These are phyloP conservation scores for Centruroides sculpturatus DNA, from an alignment of 1,140 invertebrate genomes.

Conservation along the genomic window DNA sequence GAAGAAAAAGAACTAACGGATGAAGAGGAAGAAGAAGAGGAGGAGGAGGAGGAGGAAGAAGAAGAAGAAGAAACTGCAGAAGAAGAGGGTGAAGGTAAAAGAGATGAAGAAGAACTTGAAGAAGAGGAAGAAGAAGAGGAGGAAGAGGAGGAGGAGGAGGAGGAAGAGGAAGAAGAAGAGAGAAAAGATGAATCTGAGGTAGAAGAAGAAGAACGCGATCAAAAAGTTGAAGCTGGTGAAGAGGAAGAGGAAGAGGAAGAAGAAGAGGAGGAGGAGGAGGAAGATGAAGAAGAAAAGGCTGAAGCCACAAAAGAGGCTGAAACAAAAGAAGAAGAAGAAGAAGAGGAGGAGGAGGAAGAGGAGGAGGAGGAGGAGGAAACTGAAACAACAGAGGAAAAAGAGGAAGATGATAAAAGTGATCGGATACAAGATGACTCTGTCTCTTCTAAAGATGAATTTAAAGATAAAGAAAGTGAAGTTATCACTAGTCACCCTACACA, in stretches of 20 bases:
- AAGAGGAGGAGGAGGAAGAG: conserved; percentile 4
- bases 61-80: not conserved
- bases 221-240: conserved; percentile 6
- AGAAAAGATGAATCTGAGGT: no score
- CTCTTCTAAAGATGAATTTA: not conserved
- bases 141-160: conserved; percentile 17
- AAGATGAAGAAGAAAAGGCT: not conserved
- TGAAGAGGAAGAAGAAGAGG: conserved; percentile 2
- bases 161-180: conserved; percentile 16
- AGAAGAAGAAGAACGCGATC: no score
- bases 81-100: not conserved
- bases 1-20: not conserved
- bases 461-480: not conserved
- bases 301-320: not conserved
- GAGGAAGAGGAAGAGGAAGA: conserved; percentile 17
- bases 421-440: not conserved
- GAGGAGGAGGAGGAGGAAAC: not conserved
- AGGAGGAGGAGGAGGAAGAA: conserved; percentile 1
- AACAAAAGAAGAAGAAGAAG: not conserved
- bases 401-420: not conserved
- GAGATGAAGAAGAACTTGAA: conserved; percentile 18
- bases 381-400: not conserved
- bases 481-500: not conserved
- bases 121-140: not conserved
- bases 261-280: not conserved